Conservation (phyloP, 2,797 vertebrate genomes). For the Anableps anableps region DNA sequence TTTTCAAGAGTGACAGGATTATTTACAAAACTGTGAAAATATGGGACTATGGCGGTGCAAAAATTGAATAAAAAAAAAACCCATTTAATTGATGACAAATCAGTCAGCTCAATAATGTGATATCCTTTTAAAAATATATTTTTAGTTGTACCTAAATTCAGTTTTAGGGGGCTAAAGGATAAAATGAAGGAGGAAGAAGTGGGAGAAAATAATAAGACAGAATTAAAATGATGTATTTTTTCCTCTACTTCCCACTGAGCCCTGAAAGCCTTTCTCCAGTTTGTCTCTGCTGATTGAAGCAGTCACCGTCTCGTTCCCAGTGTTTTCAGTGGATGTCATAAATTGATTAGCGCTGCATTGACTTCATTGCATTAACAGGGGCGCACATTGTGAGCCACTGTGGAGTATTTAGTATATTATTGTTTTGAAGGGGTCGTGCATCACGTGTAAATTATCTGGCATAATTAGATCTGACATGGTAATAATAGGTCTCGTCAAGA, state of each 20-base stretch:
- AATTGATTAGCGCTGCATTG: slow-evolving; percentile 50
- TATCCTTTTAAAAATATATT: not conserved
- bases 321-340: slow-evolving; percentile 46
- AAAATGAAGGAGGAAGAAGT: too few relatives aligned
- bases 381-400: slow-evolving; percentile 39
- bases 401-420: slow-evolving; percentile 60
- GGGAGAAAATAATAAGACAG: not conserved
- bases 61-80: not conserved
- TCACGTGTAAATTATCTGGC: slow-evolving; percentile 62
- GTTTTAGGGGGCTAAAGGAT: not conserved
- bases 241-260: not conserved
- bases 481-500: slow-evolving; percentile 65
- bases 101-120: too few relatives aligned
- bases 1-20: too few relatives aligned
- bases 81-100: too few relatives aligned
- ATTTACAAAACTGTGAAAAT: not conserved
- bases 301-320: slow-evolving; percentile 24
- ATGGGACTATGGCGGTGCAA: not conserved
- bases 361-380: slow-evolving; percentile 48
- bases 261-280: slow-evolving; percentile 13
- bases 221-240: not conserved
- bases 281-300: slow-evolving; percentile 40
- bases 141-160: too few relatives aligned
- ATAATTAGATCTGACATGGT: slow-evolving; percentile 71
- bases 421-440: slow-evolving; percentile 64